Conservation (phyloP, 2,888 invertebrate genomes). For the Eristalinus aeneus region DNA sequence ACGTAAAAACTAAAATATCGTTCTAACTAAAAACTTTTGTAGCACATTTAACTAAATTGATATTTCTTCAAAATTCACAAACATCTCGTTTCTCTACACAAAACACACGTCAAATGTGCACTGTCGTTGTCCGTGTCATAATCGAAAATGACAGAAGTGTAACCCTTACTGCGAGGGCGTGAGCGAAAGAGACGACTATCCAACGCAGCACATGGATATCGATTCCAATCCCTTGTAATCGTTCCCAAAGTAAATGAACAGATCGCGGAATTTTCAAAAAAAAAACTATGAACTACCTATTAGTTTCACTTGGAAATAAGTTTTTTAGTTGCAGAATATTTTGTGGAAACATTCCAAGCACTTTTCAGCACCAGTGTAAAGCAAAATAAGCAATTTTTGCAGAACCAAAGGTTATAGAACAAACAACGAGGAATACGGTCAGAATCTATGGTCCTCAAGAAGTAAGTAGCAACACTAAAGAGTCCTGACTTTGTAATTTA, state of each 20-base stretch:
- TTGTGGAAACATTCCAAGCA: background rate
- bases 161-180: conserved; percentile 12
- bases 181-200: conserved; percentile 17
- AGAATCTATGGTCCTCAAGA: background rate
- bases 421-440: background rate
- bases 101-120: conserved; percentile 53
- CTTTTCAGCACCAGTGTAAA: too few species aligned
- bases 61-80: conserved; percentile 29
- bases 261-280: background rate
- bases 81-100: conserved; percentile 42
- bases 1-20: background rate
- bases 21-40: background rate
- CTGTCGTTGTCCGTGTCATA: conserved; percentile 37
- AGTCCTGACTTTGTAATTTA: too few species aligned
- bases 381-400: too few species aligned
- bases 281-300: background rate
- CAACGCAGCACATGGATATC: conserved; percentile 23
- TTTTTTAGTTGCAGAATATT: background rate
- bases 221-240: conserved; percentile 45
- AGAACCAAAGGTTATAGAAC: too few species aligned
- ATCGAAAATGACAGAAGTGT: conserved; percentile 38
- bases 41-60: conserved; percentile 27
- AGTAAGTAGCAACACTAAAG: background rate
- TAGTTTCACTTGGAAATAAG: background rate
- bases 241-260: background rate